Conservation (phyloP, 2,113 vertebrate species). For the Chauna torquata region DNA sequence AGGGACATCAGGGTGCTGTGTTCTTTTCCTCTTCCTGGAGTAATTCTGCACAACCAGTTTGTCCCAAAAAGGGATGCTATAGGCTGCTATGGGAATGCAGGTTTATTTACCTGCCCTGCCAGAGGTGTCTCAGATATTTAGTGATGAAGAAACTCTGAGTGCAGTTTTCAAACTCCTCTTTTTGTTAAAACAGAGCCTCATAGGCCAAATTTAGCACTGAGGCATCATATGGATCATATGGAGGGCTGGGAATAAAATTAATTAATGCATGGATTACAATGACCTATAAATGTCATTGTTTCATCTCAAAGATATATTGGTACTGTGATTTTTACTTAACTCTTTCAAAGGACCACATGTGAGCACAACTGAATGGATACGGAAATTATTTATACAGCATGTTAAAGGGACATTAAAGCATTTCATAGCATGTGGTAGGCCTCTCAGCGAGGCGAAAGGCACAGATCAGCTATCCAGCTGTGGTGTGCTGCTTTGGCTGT, state of each 20-base stretch:
- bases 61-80: background rate
- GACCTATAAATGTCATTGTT: constrained; percentile 74
- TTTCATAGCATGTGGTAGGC: constrained; percentile 51
- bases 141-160: constrained; percentile 13
- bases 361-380: constrained; percentile 32
- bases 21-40: background rate
- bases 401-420: constrained; percentile 62
- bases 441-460: constrained; percentile 8
- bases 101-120: constrained; percentile 59
- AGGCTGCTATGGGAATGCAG: background rate
- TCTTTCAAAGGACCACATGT: constrained; percentile 69
- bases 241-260: constrained; percentile 70
- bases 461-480: constrained; percentile 60
- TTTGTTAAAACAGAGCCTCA: constrained; percentile 1
- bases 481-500: constrained; percentile 8
- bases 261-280: constrained; percentile 74
- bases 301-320: constrained; percentile 69
- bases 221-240: constrained; percentile 66
- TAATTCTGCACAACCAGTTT: background rate
- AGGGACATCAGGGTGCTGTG: rapidly evolving
- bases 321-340: constrained; percentile 53
- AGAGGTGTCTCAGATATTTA: constrained; percentile 28
- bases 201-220: constrained; percentile 48
- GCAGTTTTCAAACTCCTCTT: constrained; percentile 33
- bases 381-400: constrained; percentile 64